These are phyloP conservation scores for Meloidogyne chitwoodi DNA, from an alignment of 1,140 invertebrate species.

Conservation along the genomic window DNA sequence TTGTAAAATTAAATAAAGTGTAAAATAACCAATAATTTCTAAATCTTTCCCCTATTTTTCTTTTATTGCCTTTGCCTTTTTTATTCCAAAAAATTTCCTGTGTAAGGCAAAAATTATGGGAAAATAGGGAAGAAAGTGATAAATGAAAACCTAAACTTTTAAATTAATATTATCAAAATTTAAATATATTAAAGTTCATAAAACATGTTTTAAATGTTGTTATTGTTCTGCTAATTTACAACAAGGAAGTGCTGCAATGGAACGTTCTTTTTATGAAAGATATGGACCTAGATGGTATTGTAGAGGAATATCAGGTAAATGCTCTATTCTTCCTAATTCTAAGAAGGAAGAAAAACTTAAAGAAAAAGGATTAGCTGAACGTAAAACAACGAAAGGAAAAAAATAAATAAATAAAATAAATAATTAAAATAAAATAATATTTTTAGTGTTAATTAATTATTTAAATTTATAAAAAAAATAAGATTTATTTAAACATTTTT, in stretches of 20 bases:
- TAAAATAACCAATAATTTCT: too few relatives aligned
- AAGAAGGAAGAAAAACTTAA: constrained; percentile 9
- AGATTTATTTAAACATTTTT: too few relatives aligned
- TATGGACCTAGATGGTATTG: constrained; percentile 19
- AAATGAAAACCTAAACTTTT: not conserved
- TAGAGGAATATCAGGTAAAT: not conserved
- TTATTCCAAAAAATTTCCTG: too few relatives aligned
- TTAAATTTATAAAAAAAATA: too few relatives aligned
- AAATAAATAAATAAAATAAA: too few relatives aligned
- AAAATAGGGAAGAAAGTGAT: too few relatives aligned
- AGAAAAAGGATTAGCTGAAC: constrained; percentile 6
- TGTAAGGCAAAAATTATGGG: too few relatives aligned
- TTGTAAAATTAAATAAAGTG: too few relatives aligned
- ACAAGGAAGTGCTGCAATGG: constrained; percentile 7
- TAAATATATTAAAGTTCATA: constrained; percentile 5
- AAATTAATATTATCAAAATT: not conserved
- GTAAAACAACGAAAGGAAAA: not conserved
- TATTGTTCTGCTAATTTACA: constrained; percentile 2
- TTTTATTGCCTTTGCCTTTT: too few relatives aligned
- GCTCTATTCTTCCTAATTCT: constrained; percentile 1
- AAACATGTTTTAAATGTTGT: constrained; percentile 15
- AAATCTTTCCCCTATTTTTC: too few relatives aligned
- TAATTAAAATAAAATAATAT: too few relatives aligned
- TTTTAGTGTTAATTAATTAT: too few relatives aligned
- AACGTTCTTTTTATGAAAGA: constrained; percentile 3